A percentile compares a stretch with the other conserved stretches of the same genome.
Conservation (phyloP, 1,140 invertebrate genomes). For the Eurosta solidaginis region DNA sequence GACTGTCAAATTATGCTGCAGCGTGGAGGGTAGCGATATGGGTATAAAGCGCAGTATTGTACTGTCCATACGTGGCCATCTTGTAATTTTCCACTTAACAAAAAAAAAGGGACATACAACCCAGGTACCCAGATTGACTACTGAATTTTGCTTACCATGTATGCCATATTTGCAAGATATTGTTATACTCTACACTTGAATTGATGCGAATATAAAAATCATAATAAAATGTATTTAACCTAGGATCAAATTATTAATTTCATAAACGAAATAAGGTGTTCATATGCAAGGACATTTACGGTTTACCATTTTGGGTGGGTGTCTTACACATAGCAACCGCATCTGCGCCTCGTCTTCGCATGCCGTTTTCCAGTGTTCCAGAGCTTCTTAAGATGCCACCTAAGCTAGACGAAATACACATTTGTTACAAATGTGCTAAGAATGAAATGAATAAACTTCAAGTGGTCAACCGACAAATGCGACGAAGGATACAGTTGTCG, state of each 20-base stretch:
- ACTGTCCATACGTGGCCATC: conserved; percentile 45
- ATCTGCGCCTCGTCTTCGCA: too few relatives aligned
- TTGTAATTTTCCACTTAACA: conserved; percentile 48
- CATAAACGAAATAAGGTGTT: conserved; percentile 31
- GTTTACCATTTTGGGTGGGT: conserved; percentile 15
- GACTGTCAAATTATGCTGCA: neutral
- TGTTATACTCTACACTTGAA: neutral
- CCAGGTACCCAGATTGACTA: conserved; percentile 51
- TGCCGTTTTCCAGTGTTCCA: neutral
- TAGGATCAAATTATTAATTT: conserved; percentile 58
- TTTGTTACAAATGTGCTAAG: neutral
- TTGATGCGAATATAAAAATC: conserved; percentile 47
- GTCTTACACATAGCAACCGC: too few relatives aligned
- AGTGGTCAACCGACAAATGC: neutral
- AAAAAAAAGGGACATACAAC: conserved; percentile 42
- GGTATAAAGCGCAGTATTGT: neutral
- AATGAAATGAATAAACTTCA: conserved; percentile 12
- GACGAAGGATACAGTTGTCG: neutral
- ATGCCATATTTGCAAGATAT: neutral
- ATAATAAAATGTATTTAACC: conserved; percentile 60
- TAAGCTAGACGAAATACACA: neutral
- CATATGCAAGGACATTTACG: neutral
- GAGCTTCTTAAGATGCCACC: neutral
- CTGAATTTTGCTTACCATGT: conserved; percentile 28
- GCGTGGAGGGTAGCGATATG: neutral